These are phyloP conservation scores for Sphaeridia pumilis DNA, from an alignment of 2,888 invertebrate species.

Conservation along the genomic window DNA sequence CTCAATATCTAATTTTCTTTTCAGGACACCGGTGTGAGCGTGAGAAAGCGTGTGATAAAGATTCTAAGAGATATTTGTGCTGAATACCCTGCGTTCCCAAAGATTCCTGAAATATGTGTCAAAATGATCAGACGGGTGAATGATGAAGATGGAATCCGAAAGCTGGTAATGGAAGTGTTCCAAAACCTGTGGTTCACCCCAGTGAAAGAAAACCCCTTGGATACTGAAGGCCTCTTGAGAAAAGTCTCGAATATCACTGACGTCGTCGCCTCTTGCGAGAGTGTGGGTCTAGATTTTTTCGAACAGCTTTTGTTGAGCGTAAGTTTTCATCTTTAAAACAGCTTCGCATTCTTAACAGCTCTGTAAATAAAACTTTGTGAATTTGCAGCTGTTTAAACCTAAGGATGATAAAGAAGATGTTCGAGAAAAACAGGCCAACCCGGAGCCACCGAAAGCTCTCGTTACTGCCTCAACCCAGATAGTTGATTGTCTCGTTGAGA, in stretches of 20 bases:
- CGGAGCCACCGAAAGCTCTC: constrained; percentile 73
- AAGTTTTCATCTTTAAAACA: constrained; percentile 45
- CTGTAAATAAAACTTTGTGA: constrained; percentile 36
- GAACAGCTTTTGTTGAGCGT: constrained; percentile 86
- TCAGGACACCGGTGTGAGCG: constrained; percentile 94
- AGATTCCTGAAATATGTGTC: constrained; percentile 97
- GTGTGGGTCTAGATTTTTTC: constrained; percentile 85
- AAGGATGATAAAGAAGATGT: constrained; percentile 83
- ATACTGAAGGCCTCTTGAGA: constrained; percentile 49
- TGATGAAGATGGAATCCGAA: constrained; percentile 89
- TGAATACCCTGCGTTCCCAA: constrained; percentile 89
- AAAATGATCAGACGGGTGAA: constrained; percentile 97
- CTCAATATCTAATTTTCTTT: no score
- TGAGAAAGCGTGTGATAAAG: constrained; percentile 95
- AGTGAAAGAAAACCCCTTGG: constrained; percentile 53
- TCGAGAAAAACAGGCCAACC: constrained; percentile 55
- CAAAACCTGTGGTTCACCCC: constrained; percentile 99
- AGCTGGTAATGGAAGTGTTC: constrained; percentile 97
- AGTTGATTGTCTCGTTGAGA: constrained; percentile 93
- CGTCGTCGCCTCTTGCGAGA: constrained; percentile 73
- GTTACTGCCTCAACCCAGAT: constrained; percentile 88
- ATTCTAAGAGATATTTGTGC: constrained; percentile 97
- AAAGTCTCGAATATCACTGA: constrained; percentile 96
- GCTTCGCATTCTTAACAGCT: constrained; percentile 13
- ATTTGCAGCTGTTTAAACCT: constrained; percentile 67